Conservation (phyloP, 2,797 vertebrate genomes). For the Benthosema pterotum region DNA sequence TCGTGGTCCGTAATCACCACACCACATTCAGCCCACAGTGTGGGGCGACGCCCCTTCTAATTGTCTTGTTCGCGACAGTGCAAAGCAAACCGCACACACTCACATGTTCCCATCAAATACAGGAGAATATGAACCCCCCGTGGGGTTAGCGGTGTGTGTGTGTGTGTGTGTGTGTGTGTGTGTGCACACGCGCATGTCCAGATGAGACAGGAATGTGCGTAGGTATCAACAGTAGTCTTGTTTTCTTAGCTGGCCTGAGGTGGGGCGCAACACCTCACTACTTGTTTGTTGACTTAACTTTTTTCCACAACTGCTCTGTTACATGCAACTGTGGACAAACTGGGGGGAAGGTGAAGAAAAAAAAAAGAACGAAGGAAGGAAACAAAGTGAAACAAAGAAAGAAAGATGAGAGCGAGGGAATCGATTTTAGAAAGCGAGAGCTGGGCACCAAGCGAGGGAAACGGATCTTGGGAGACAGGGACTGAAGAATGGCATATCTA, state of each 20-base stretch:
- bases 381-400: neutral
- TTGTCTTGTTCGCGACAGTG: slow-evolving; percentile 55
- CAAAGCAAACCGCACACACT: slow-evolving; percentile 42
- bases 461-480: neutral
- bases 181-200: slow-evolving; percentile 30
- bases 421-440: neutral
- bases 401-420: neutral
- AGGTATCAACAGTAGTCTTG: slow-evolving; percentile 64
- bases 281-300: slow-evolving; percentile 63
- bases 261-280: slow-evolving; percentile 61
- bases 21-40: slow-evolving; percentile 58
- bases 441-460: neutral
- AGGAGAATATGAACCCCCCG: slow-evolving; percentile 18
- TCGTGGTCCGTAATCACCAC: slow-evolving; percentile 62
- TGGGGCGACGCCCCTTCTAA: slow-evolving; percentile 58
- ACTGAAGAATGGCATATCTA: slow-evolving; percentile 1
- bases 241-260: slow-evolving; percentile 70
- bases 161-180: slow-evolving; percentile 9
- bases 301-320: slow-evolving; percentile 37
- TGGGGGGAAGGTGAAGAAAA: slow-evolving; percentile 7
- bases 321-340: slow-evolving; percentile 21
- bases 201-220: slow-evolving; percentile 56
- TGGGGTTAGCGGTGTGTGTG: slow-evolving; percentile 10
- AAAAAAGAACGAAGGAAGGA: slow-evolving; percentile 3
- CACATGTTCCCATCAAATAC: slow-evolving; percentile 8